A percentile compares a stretch with the other conserved stretches of the same genome.
Conservation (phyloP, 2,888 invertebrate species). For the Cryptocephalus primarius region DNA sequence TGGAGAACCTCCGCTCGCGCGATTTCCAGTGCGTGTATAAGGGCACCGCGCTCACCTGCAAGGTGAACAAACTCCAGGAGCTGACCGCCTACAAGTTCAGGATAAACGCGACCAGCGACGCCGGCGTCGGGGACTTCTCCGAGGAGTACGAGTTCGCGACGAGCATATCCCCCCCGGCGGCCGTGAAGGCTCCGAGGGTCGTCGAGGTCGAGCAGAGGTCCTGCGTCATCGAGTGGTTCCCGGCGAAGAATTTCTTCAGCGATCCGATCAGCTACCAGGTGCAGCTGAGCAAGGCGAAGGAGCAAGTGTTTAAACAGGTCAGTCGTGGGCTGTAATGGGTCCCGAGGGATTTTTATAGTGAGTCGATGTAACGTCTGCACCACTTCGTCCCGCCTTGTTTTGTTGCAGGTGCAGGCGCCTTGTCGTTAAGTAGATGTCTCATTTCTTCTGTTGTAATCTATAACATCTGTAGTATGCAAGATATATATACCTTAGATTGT, state of each 20-base stretch:
- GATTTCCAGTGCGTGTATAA: constrained; percentile 67
- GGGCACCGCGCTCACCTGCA: constrained; percentile 63
- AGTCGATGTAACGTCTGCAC: no score
- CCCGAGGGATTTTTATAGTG: no score
- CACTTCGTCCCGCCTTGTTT: no score
- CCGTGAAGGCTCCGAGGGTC: constrained; percentile 61
- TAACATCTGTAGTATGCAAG: no score
- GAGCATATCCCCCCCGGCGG: constrained; percentile 67
- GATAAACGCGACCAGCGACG: constrained; percentile 76
- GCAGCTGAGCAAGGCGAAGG: constrained; percentile 51
- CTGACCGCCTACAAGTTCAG: constrained; percentile 73
- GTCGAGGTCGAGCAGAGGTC: constrained; percentile 43
- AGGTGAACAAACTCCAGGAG: constrained; percentile 76
- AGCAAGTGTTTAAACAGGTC: constrained; percentile 55
- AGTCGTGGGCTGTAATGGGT: constrained; percentile 15
- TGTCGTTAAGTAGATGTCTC: no score
- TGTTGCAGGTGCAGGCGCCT: no score
- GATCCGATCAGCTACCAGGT: constrained; percentile 67
- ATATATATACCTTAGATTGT: no score
- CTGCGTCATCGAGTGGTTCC: constrained; percentile 56
- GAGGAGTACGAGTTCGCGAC: constrained; percentile 60
- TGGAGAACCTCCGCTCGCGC: constrained; percentile 57
- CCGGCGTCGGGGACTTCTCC: constrained; percentile 74
- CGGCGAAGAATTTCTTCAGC: constrained; percentile 43
- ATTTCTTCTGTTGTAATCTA: no score